Percentiles rank a stretch among this genome's conserved stretches.
Evolutionary conservation across 2,113 vertebrate species (phyloP).

Genomic region (Charadrius vociferus): DNA sequence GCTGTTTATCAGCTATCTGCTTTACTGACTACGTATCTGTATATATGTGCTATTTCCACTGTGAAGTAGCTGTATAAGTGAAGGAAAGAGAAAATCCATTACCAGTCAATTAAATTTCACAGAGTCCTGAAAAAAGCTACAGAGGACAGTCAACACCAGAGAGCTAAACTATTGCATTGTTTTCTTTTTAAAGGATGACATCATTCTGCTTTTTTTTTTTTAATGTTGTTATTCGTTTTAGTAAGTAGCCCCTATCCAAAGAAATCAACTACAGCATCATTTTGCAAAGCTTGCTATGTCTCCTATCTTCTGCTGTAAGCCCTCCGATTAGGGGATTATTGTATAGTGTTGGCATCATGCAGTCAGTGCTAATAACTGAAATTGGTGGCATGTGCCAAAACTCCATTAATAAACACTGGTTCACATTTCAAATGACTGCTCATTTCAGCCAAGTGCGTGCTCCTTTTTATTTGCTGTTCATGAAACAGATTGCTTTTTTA

Average conservation of each 20-base stretch:
- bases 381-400: not conserved
- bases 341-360: not conserved
- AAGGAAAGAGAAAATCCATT: not conserved
- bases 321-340: not conserved
- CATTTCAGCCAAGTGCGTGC: not conserved
- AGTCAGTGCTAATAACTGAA: not conserved
- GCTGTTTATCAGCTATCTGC: conserved; percentile 6
- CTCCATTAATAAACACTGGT: not conserved
- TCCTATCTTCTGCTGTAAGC: not conserved
- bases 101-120: not conserved
- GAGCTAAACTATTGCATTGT: not conserved
- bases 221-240: not conserved
- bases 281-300: not conserved
- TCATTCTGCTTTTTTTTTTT: not conserved
- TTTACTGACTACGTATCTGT: not conserved
- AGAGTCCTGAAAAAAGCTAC: not conserved
- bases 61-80: not conserved
- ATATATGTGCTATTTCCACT: not conserved
- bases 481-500: not conserved
- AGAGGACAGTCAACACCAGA: not conserved
- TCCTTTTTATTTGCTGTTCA: not conserved
- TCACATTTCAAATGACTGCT: not conserved
- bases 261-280: not conserved
- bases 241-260: not conserved
- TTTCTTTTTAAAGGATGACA: not conserved